These are phyloP conservation scores for Zaprionus tsacasi DNA, from an alignment of 1,140 invertebrate genomes.

Conservation along the genomic window DNA sequence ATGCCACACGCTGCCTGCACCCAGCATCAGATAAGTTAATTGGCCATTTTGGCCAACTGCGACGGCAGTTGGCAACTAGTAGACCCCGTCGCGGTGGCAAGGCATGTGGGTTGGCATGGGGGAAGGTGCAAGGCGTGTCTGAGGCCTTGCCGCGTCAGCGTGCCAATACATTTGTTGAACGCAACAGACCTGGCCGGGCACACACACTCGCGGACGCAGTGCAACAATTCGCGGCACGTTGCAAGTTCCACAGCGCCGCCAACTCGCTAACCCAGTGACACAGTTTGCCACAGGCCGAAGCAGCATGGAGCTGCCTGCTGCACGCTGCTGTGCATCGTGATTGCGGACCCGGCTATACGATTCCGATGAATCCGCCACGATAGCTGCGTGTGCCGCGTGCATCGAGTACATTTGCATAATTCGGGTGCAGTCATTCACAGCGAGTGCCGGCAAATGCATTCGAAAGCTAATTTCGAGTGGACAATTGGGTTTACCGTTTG, in stretches of 20 bases:
- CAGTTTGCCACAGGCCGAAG: conserved; percentile 46
- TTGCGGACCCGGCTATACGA: conserved; percentile 27
- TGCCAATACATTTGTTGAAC: conserved; percentile 42
- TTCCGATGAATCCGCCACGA: conserved; percentile 19
- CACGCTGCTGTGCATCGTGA: conserved; percentile 19
- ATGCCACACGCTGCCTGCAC: conserved; percentile 17
- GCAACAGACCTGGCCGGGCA: conserved; percentile 19
- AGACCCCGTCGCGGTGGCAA: conserved; percentile 45
- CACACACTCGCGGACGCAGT: conserved; percentile 2
- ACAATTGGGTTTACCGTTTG: background rate
- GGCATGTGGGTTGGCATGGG: background rate
- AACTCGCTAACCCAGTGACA: conserved; percentile 68
- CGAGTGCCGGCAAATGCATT: background rate
- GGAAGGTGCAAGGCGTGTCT: too few relatives aligned
- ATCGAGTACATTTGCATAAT: background rate
- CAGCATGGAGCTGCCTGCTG: background rate
- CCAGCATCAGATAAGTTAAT: conserved; percentile 76
- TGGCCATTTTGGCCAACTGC: conserved; percentile 74
- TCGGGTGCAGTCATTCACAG: background rate
- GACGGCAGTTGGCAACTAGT: conserved; percentile 21
- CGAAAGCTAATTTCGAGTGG: background rate
- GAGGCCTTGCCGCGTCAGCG: conserved; percentile 39
- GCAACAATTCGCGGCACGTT: conserved; percentile 34
- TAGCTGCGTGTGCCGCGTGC: conserved; percentile 5
- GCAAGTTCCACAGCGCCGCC: conserved; percentile 7